Conservation (phyloP, 2,888 invertebrate genomes). For the Amphipyra berbera region DNA sequence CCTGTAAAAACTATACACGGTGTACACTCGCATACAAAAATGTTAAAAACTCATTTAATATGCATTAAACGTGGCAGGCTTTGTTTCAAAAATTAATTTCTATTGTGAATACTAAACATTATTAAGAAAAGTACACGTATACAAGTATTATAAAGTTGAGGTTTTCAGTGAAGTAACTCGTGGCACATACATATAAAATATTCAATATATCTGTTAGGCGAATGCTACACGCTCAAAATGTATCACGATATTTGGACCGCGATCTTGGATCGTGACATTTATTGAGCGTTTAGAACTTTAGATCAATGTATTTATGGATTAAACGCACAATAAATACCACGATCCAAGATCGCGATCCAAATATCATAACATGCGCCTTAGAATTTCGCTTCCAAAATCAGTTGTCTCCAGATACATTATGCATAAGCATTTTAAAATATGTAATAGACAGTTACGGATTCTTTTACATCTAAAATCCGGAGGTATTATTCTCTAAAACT, state of each 20-base stretch:
- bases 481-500: slow-evolving; percentile 79
- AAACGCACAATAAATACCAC: too few relatives aligned
- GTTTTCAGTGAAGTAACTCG: slow-evolving; percentile 5
- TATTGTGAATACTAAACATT: slow-evolving; percentile 21
- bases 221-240: too few relatives aligned
- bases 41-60: slow-evolving; percentile 26
- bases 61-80: slow-evolving; percentile 28
- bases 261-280: too few relatives aligned
- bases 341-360: too few relatives aligned
- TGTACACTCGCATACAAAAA: slow-evolving; percentile 43
- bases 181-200: slow-evolving; percentile 23
- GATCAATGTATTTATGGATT: too few relatives aligned
- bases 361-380: too few relatives aligned
- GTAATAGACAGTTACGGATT: slow-evolving; percentile 48
- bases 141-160: slow-evolving; percentile 14
- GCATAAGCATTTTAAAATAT: slow-evolving; percentile 31
- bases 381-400: slow-evolving; percentile 20
- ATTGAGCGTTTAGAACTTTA: too few relatives aligned
- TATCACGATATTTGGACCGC: too few relatives aligned
- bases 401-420: slow-evolving; percentile 15
- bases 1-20: slow-evolving; percentile 32
- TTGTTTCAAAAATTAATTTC: slow-evolving; percentile 10
- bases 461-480: slow-evolving; percentile 71
- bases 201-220: slow-evolving; percentile 8
- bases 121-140: slow-evolving; percentile 18